Evolutionary conservation across 2,797 vertebrate genomes (phyloP).

Genomic region (Liparis tanakae): DNA sequence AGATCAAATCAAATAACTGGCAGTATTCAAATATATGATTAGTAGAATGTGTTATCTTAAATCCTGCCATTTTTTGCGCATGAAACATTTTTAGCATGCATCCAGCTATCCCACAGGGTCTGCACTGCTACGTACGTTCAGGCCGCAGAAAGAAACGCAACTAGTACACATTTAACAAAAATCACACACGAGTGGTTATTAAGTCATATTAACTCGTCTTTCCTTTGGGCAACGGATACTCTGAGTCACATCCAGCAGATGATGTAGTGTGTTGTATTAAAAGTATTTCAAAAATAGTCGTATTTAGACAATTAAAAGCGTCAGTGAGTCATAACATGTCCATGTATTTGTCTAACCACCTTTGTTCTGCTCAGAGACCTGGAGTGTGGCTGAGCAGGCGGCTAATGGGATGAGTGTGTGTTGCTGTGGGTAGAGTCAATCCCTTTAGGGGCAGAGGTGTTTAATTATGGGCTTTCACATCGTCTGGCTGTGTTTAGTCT

Average conservation of each 20-base stretch:
- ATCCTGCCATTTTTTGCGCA: background rate
- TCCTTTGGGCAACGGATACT: background rate
- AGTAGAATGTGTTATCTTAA: background rate
- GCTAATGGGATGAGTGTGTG: slow-evolving; percentile 12
- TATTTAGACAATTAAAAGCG: background rate
- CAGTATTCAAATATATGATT: background rate
- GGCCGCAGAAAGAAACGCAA: slow-evolving; percentile 20
- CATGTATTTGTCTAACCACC: background rate
- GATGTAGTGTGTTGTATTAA: background rate
- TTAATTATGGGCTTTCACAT: slow-evolving; percentile 75
- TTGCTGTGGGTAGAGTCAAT: slow-evolving; percentile 31
- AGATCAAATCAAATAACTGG: slow-evolving; percentile 10
- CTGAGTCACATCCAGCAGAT: background rate
- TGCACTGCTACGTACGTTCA: background rate
- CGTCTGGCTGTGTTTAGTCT: slow-evolving; percentile 61
- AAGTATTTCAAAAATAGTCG: background rate
- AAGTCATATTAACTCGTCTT: slow-evolving; percentile 2
- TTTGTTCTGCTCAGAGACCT: slow-evolving; percentile 9
- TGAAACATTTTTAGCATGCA: slow-evolving; percentile 16
- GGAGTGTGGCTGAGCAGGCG: slow-evolving; percentile 15
- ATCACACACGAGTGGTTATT: background rate
- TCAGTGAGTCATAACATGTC: background rate
- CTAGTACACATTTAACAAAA: background rate
- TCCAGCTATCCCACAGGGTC: slow-evolving; percentile 1
- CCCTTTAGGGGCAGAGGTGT: slow-evolving; percentile 69